These are phyloP conservation scores for Ptiloglossa arizonensis DNA, from an alignment of 1,140 invertebrate species.

Conservation along the genomic window DNA sequence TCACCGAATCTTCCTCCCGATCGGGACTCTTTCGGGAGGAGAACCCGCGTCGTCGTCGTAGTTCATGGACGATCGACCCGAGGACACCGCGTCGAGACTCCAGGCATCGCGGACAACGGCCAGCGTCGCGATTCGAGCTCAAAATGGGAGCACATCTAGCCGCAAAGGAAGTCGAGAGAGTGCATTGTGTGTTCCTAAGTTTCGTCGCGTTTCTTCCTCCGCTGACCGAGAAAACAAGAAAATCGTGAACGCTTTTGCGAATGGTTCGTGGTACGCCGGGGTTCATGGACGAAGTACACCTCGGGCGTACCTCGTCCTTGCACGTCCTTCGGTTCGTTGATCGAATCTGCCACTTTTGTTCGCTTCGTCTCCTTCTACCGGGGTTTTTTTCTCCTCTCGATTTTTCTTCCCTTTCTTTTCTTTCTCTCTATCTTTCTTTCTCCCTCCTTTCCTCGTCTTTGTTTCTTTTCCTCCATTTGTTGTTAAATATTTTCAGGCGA, in stretches of 20 bases:
- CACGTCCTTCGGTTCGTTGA: constrained; percentile 37
- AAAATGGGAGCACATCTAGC: neutral
- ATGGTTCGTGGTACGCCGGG: constrained; percentile 18
- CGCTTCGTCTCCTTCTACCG: neutral
- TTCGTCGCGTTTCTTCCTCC: neutral
- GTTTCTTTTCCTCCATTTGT: neutral
- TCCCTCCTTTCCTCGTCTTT: neutral
- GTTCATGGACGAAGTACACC: constrained; percentile 33
- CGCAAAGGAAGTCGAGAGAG: constrained; percentile 12
- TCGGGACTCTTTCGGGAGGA: neutral
- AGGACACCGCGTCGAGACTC: neutral
- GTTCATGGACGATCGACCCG: constrained; percentile 4
- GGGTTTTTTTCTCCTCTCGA: neutral
- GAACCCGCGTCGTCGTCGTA: neutral
- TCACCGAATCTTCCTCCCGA: neutral
- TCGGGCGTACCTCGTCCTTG: constrained; percentile 26
- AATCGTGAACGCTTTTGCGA: constrained; percentile 34
- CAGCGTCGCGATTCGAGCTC: constrained; percentile 6
- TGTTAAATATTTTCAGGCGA: neutral
- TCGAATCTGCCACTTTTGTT: constrained; percentile 32
- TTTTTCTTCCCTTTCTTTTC: neutral
- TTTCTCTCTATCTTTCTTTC: neutral
- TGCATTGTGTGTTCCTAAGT: neutral
- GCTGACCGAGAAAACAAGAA: constrained; percentile 24
- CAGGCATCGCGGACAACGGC: neutral